Conservation (phyloP, 1,140 invertebrate genomes). For the Drosophila bocki region DNA sequence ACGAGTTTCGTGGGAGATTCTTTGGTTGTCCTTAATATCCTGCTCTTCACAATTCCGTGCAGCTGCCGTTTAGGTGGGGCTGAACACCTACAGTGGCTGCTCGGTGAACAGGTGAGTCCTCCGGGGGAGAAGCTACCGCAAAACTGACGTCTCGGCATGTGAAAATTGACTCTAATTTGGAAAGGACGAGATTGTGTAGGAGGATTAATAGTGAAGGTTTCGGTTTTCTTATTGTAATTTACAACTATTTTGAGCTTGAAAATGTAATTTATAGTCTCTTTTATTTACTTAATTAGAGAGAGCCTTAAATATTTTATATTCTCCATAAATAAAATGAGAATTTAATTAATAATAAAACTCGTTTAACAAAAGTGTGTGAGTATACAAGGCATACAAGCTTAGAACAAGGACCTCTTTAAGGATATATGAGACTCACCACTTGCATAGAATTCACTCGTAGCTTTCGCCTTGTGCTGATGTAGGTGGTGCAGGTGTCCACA, state of each 20-base stretch:
- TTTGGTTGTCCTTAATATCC: slow-evolving; percentile 40
- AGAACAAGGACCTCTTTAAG: neutral
- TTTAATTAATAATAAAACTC: too few species aligned
- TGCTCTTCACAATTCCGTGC: slow-evolving; percentile 57
- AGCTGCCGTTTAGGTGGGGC: slow-evolving; percentile 38
- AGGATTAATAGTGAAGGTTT: neutral
- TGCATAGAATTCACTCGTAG: slow-evolving; percentile 81
- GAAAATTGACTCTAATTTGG: slow-evolving; percentile 80
- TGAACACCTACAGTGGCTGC: slow-evolving; percentile 22
- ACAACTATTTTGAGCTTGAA: too few species aligned
- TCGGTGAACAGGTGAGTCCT: slow-evolving; percentile 20
- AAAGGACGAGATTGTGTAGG: neutral
- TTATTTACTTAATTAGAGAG: neutral
- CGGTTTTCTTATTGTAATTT: too few species aligned
- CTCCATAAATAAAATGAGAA: too few species aligned
- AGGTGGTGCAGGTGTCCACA: slow-evolving; percentile 88
- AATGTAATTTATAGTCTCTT: too few species aligned
- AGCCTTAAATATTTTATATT: too few species aligned
- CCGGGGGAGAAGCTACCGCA: slow-evolving; percentile 76
- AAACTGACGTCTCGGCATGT: slow-evolving; percentile 83
- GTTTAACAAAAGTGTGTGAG: too few species aligned
- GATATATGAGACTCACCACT: slow-evolving; percentile 55
- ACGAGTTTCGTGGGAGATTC: slow-evolving; percentile 43
- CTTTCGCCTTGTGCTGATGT: slow-evolving; percentile 86
- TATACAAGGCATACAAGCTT: neutral